Conservation (phyloP, 1,140 invertebrate species). For the Metopolophium dirhodum region DNA sequence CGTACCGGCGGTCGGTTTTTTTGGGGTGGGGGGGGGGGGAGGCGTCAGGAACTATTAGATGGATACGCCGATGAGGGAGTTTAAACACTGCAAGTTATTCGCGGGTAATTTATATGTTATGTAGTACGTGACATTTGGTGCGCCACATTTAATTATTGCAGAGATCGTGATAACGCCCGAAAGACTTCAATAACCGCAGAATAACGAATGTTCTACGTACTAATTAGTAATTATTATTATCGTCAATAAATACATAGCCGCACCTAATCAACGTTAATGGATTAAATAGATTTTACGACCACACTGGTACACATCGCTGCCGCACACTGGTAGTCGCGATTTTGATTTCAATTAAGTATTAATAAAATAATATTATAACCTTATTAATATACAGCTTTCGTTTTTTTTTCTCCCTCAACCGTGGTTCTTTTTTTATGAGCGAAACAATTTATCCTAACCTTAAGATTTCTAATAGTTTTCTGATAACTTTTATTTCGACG, state of each 20-base stretch:
- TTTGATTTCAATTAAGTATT: neutral
- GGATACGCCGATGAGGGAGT: neutral
- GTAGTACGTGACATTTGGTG: neutral
- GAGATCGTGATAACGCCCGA: neutral
- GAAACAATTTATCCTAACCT: neutral
- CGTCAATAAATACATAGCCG: neutral
- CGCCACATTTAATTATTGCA: neutral
- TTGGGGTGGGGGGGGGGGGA: too few species aligned
- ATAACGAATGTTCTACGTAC: neutral
- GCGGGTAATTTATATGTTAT: neutral
- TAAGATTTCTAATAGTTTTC: neutral
- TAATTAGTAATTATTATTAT: neutral
- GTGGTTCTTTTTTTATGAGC: neutral
- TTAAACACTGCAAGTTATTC: neutral
- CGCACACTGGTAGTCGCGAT: neutral
- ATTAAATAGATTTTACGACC: neutral
- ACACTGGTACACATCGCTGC: too few species aligned
- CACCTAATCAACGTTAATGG: neutral
- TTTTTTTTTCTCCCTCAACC: neutral
- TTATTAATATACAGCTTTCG: neutral
- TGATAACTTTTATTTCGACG: neutral
- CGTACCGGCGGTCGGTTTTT: too few species aligned
- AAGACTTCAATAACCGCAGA: neutral
- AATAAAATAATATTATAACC: neutral
- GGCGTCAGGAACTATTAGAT: neutral